Percentiles rank a stretch among this genome's conserved stretches.
Evolutionary conservation across 2,888 invertebrate genomes (phyloP).

Genomic region (Drosophila quinaria): DNA sequence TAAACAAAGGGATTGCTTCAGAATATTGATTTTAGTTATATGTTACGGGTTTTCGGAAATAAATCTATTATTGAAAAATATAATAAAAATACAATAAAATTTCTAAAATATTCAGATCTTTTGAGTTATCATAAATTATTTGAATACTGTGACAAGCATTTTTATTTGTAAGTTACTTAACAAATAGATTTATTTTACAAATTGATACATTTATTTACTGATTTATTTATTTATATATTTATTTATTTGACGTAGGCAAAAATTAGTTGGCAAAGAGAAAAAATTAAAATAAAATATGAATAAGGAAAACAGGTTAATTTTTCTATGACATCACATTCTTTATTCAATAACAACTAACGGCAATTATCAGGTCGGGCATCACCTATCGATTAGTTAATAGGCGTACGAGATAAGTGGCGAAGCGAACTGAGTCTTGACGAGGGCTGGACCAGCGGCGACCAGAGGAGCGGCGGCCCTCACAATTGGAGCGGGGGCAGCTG

Average conservation of each 20-base stretch:
- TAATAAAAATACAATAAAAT: no score
- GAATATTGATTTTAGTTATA: neutral
- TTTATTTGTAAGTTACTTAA: no score
- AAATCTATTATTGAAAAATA: neutral
- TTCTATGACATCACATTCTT: slow-evolving; percentile 72
- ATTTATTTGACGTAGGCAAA: no score
- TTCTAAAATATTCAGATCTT: neutral
- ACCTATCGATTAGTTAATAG: slow-evolving; percentile 68
- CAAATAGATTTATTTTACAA: no score
- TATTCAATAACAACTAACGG: slow-evolving; percentile 82
- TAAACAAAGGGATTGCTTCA: neutral
- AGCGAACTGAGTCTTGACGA: slow-evolving; percentile 83
- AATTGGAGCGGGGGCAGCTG: slow-evolving; percentile 53
- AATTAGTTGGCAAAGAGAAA: no score
- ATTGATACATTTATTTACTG: no score
- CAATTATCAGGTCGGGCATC: slow-evolving; percentile 69
- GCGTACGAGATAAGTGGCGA: slow-evolving; percentile 84
- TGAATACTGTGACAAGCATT: neutral
- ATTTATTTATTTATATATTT: no score
- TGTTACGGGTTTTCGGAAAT: neutral
- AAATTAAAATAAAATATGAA: neutral
- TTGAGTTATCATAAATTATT: neutral
- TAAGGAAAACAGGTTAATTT: neutral
- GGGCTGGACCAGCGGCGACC: slow-evolving; percentile 75
- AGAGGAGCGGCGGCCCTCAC: slow-evolving; percentile 67